These are phyloP conservation scores for Pogonocichla stellata DNA, from an alignment of 2,113 vertebrate species.

Conservation along the genomic window DNA sequence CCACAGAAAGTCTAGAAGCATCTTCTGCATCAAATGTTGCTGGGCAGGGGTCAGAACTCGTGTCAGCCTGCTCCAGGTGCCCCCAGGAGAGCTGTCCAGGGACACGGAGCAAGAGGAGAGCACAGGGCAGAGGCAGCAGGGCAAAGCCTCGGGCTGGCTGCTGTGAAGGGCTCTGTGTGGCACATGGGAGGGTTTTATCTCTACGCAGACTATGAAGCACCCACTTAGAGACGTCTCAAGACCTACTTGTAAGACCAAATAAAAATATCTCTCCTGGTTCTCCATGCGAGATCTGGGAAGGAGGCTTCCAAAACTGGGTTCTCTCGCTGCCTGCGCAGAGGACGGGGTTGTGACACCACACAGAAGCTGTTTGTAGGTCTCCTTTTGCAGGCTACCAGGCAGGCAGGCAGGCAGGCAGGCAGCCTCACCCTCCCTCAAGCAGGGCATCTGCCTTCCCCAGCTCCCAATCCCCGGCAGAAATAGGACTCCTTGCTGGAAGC, in stretches of 20 bases:
- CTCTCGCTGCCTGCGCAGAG: background rate
- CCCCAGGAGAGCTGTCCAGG: background rate
- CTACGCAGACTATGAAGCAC: background rate
- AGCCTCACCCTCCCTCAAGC: background rate
- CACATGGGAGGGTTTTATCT: background rate
- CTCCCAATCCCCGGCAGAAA: background rate
- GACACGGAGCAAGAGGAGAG: background rate
- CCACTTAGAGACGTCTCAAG: background rate
- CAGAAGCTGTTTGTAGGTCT: conserved; percentile 47
- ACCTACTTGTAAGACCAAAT: conserved; percentile 47
- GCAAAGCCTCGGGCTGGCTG: background rate
- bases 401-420: background rate
- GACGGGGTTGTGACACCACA: background rate
- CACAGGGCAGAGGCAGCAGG: background rate
- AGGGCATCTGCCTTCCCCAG: background rate
- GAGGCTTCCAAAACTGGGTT: conserved; percentile 15
- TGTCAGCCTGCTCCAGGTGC: background rate
- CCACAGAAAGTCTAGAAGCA: background rate
- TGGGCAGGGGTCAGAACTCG: background rate
- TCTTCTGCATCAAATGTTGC: fast-evolving
- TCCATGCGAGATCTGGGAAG: background rate
- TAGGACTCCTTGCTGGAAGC: background rate
- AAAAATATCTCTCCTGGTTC: background rate
- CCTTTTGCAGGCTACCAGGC: background rate
- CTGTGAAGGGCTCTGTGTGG: background rate